Evolutionary conservation across 2,888 invertebrate genomes (phyloP), one percentile per base, ranked within the genome.

Genomic region (Lysandra coridon): DNA sequence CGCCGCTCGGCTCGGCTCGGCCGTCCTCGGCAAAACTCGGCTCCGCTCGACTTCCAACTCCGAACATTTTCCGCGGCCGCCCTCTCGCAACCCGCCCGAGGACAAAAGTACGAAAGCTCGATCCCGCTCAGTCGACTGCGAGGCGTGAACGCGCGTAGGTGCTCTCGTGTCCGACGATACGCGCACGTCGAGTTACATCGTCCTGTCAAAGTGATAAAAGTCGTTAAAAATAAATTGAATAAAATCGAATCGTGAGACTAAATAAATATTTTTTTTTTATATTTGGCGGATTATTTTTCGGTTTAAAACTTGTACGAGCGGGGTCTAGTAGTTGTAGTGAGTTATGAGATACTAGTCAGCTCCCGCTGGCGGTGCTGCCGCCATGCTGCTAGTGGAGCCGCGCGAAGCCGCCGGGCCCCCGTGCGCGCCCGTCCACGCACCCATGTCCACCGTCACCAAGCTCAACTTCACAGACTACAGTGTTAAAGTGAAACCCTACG

Each of bases 371-470:
- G 93, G 92, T 90, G 92, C 90, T 85, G 92, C 95, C 92, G 95
- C 95, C 91, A 97, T 97, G 97, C 96, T 97, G 91, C 95, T 97
- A 88, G 97, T 97, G 92, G 96, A 97, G 95, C 96, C 96, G 86
- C 96, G 96, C 90, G 97, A 97, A 94, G 96, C 96, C 89, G 96
- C 97, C 92, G 97, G 96, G 91, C 93, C 93, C 83, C 91, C 93
- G 88, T 92, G 91, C 88, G 90, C 90, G 86, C 92, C 91, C 83
- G 85, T 92, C 77, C 92, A 92, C 83, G 53, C 53, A 53, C 92
- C 93, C 82, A 94, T 94, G 94, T 93, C 94, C 84, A 87, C 93
- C 74, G 88, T 93, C 80, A 91, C 94, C 49, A 94, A 94, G 82
- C 88, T 93, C 62, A 91, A 91, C 86, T 93, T 93, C 86, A 87